Base-by-base conservation (phyloP, 2,888 invertebrate genomes). In the Myopa tessellatipennis region DNA sequence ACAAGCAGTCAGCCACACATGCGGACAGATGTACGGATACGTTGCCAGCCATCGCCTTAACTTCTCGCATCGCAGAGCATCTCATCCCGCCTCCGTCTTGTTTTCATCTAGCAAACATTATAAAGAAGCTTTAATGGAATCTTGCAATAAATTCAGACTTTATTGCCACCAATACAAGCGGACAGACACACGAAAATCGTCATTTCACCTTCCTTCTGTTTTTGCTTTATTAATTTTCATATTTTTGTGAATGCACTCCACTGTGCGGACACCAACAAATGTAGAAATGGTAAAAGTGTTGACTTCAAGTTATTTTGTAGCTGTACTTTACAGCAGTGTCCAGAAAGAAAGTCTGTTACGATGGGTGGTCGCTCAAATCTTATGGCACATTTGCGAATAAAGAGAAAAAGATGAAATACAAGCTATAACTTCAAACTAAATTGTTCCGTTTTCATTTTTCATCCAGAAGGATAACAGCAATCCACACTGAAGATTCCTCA, bases 81-180 rank as follows among this genome's bases (percentile, higher is more conserved):
- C 63, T 52, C 16, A 38, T 55, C 26, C 45, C 60, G 16, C 16
- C 18, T n/a, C 58, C 73, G n/a, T 69, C 52, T 71, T 77, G 60
- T 77, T 75, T 72, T 73, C 67, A 58, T 75, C 55, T 76, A 40
- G 77, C 50, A 77, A 63, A 80, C 83, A 85, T 83, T 83, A 84
- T 81, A 83, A 85, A 85, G 85, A 84, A 85, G 84, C 84, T 86
- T 87, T 87, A 87, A 87, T 87, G 87, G 87, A 87, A 86, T 87
- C 86, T 85, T 84, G 87, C 85, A 87, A 87, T 87, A 87, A 87
- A 87, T 87, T 87, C 84, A 83, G 83, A 83, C 85, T 87, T 87
- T 87, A 87, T 87, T 85, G 82, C 84, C 82, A 82, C 83, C 82
- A 76, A 72, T 50, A 55, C 55, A 38, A 36, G 12, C 12, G 16